Conservation (phyloP, 2,113 vertebrate genomes). For the Stercorarius parasiticus region DNA sequence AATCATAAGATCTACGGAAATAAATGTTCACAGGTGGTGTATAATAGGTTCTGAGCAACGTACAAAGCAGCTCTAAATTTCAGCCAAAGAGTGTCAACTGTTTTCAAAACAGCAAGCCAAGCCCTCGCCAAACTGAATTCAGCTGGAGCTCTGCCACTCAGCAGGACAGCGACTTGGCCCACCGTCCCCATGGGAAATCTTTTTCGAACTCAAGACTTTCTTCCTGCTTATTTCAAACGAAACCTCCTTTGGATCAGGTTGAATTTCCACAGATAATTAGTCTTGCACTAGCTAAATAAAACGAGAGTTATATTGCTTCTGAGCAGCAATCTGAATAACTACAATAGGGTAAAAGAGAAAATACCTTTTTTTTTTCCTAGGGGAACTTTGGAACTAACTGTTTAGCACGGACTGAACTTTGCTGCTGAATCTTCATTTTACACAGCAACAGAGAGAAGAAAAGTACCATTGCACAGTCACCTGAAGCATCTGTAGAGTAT, state of each 20-base stretch:
- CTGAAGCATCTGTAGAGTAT: background rate
- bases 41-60: slow-evolving; percentile 18
- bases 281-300: slow-evolving; percentile 52
- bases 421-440: background rate
- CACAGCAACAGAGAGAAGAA: background rate
- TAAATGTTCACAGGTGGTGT: slow-evolving; percentile 12
- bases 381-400: background rate
- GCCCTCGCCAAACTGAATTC: slow-evolving; percentile 55
- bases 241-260: slow-evolving; percentile 48
- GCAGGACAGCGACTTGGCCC: slow-evolving; percentile 40
- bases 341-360: slow-evolving; percentile 16
- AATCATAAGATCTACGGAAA: slow-evolving; percentile 9
- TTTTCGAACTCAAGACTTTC: slow-evolving; percentile 39
- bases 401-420: background rate
- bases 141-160: slow-evolving; percentile 52
- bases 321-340: slow-evolving; percentile 31
- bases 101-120: slow-evolving; percentile 55
- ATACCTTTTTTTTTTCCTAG: background rate
- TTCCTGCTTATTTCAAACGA: slow-evolving; percentile 45
- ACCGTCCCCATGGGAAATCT: slow-evolving; percentile 54
- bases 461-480: background rate
- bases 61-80: slow-evolving; percentile 37
- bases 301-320: slow-evolving; percentile 32
- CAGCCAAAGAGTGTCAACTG: slow-evolving; percentile 58
- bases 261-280: slow-evolving; percentile 68